Conservation (phyloP, 2,888 invertebrate genomes). For the Leptopterna dolabrata region DNA sequence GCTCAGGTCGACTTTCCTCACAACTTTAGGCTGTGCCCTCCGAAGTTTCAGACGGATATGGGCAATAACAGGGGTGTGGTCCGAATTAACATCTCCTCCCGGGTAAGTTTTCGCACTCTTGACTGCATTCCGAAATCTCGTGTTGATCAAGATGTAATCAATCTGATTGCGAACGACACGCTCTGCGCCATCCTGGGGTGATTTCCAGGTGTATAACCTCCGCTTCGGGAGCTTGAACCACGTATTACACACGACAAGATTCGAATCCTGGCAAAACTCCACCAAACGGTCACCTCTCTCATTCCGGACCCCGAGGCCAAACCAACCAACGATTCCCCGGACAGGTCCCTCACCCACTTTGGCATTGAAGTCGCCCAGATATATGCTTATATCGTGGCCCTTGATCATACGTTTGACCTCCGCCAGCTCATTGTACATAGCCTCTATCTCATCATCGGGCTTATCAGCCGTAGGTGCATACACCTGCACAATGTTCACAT, state of each 20-base stretch:
- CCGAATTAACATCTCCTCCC: too few species aligned
- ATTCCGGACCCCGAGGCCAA: slow-evolving; percentile 16
- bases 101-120: background rate
- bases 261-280: slow-evolving; percentile 21
- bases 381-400: too few species aligned
- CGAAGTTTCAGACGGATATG: too few species aligned
- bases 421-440: too few species aligned
- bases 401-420: too few species aligned
- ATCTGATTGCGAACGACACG: slow-evolving; percentile 10
- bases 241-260: too few species aligned
- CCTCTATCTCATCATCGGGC: too few species aligned
- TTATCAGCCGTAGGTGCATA: slow-evolving; percentile 9
- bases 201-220: background rate
- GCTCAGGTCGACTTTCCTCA: too few species aligned
- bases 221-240: background rate
- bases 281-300: slow-evolving; percentile 21
- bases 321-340: slow-evolving; percentile 7
- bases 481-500: background rate
- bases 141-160: too few species aligned
- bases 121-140: background rate
- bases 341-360: background rate
- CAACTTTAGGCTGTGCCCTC: too few species aligned
- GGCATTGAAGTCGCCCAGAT: too few species aligned
- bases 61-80: too few species aligned
- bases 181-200: background rate